phyloP scores from a whole-genome alignment of 2,888 invertebrate genomes.

The Azorinus chamasolen region DNA sequence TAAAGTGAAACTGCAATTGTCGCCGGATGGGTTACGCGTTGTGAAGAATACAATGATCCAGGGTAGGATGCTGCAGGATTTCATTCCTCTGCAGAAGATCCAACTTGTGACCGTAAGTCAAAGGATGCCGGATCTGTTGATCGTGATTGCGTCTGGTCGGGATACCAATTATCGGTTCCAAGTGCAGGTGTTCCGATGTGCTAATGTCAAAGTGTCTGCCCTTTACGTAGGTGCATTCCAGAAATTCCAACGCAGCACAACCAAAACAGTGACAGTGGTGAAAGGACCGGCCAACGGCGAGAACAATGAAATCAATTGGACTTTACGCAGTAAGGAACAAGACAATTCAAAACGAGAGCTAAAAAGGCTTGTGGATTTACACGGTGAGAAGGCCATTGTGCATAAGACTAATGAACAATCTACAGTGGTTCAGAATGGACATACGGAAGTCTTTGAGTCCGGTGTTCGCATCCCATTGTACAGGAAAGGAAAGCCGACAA shows the following conservation, averaged over 20 bases:
- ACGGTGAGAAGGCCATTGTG: conserved; percentile 38
- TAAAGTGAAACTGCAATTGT: conserved; percentile 70
- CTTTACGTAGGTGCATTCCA: conserved; percentile 65
- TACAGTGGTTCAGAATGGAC: conserved; percentile 22
- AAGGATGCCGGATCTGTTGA: conserved; percentile 65
- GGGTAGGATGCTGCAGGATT: conserved; percentile 61
- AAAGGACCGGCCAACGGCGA: conserved; percentile 57
- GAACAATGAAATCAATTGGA: conserved; percentile 77
- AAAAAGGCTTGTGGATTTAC: conserved; percentile 61
- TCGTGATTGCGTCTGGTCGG: conserved; percentile 49
- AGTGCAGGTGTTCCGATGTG: conserved; percentile 71
- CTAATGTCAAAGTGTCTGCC: conserved; percentile 65
- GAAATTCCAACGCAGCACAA: conserved; percentile 28
- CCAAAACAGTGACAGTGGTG: conserved; percentile 28
- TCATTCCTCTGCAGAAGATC: conserved; percentile 62
- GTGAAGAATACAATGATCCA: conserved; percentile 62
- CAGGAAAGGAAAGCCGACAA: conserved; percentile 45
- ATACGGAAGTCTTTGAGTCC: conserved; percentile 49
- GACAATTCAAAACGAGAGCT: conserved; percentile 66
- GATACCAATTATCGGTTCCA: conserved; percentile 62
- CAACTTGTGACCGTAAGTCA: conserved; percentile 72
- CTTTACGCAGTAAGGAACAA: conserved; percentile 64
- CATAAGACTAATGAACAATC: conserved; percentile 14
- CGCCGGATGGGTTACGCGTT: conserved; percentile 66
- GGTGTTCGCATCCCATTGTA: conserved; percentile 54